Conservation (phyloP, 2,888 invertebrate genomes). For the Andrena marginata region DNA sequence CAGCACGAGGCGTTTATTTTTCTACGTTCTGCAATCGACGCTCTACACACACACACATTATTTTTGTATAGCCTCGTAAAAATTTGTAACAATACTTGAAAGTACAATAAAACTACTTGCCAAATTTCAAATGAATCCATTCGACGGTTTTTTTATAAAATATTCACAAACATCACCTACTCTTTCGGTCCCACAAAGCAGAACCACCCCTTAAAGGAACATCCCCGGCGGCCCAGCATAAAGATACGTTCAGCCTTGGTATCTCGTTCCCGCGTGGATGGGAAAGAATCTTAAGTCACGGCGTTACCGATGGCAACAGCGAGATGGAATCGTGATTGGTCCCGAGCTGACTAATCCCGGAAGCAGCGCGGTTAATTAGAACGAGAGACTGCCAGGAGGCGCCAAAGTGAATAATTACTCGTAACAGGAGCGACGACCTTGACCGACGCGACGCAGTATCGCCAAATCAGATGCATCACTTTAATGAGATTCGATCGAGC, state of each 20-base stretch:
- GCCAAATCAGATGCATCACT: slow-evolving; percentile 30
- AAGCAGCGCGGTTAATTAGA: slow-evolving; percentile 25
- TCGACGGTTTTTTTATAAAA: too few relatives aligned
- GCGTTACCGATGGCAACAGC: neutral
- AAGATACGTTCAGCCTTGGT: neutral
- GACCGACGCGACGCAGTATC: slow-evolving; percentile 5
- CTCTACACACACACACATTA: too few relatives aligned
- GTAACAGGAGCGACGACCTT: slow-evolving; percentile 16
- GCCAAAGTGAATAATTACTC: slow-evolving; percentile 48
- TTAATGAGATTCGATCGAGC: slow-evolving; percentile 25
- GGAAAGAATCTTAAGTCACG: neutral
- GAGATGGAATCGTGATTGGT: slow-evolving; percentile 23
- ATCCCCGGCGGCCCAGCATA: neutral
- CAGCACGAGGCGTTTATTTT: too few relatives aligned
- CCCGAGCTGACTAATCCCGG: neutral
- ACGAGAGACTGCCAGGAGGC: slow-evolving; percentile 22
- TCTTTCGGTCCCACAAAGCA: too few relatives aligned
- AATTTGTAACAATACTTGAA: too few relatives aligned
- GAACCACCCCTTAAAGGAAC: too few relatives aligned
- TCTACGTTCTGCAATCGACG: too few relatives aligned
- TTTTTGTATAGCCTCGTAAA: too few relatives aligned
- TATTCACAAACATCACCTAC: too few relatives aligned
- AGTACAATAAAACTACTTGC: too few relatives aligned
- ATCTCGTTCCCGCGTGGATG: neutral
- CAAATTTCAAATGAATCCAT: too few relatives aligned